A percentile compares a stretch with the other conserved stretches of the same genome.
phyloP scores from a whole-genome alignment of 2,797 vertebrate species.

The Chloroceryle amazona region DNA sequence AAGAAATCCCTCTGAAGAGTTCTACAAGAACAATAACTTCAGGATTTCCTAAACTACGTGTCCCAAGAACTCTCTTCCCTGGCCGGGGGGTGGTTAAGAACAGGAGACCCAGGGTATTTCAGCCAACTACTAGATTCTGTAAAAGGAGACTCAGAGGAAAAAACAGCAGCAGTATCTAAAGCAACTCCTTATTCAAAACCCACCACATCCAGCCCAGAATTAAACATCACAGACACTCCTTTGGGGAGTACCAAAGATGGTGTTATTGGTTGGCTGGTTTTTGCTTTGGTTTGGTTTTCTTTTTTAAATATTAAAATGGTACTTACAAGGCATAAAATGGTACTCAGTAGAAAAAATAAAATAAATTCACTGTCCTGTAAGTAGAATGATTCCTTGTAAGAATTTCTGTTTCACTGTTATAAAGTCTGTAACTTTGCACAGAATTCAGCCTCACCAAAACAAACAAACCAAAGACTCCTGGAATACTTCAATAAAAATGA shows the following conservation, averaged over 20 bases:
- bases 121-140: neutral
- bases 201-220: neutral
- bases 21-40: fast-evolving
- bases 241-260: neutral
- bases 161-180: neutral
- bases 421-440: neutral
- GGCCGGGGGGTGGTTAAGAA: neutral
- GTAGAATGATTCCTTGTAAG: neutral
- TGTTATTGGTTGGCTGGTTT: neutral
- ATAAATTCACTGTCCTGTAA: neutral
- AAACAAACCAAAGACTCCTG: neutral
- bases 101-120: neutral
- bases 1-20: neutral
- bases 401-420: neutral
- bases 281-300: neutral
- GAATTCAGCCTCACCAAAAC: neutral
- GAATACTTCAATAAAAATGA: neutral
- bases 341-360: neutral
- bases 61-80: neutral
- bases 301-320: neutral
- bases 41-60: neutral
- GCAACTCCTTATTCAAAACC: neutral
- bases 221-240: neutral
- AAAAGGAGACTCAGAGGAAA: neutral
- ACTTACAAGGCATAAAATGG: neutral